Base-by-base conservation (phyloP, 2,797 vertebrate genomes). In the Chanos chanos region DNA sequence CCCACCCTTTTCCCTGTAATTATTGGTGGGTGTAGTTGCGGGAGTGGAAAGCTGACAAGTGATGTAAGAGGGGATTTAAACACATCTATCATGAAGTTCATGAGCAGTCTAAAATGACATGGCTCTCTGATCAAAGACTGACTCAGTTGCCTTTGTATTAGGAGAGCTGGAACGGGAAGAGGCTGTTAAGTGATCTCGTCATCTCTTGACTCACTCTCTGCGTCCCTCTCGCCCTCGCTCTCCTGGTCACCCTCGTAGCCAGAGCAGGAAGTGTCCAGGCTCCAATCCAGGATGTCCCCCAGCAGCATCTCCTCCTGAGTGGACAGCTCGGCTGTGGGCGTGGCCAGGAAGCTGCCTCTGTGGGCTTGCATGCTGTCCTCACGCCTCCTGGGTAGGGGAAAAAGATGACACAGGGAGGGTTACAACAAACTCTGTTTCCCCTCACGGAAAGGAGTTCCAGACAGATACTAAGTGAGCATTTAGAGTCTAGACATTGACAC, bases 181-280 rank as follows among this genome's bases (percentile, higher is more conserved):
- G 41, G 18, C 31, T 16, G 22, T 65, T 12, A 12, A 10, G 33
- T 22, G 37, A 15, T 24, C 31, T 31, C 39, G n/a, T 37, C 19
- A 27, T 9, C 15, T 1, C 18, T 22, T 30, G 5, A 74, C 92
- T 94, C 74, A 97, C 95, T 82, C 0, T 97, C 92, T 2, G 77
- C 86, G 1, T 94, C 93, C 81, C 81, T 91, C 75, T 97, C 95
- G 4, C 87, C 92, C 74, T 96, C 94, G 0, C 94, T 95, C 75
- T 97, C 89, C 37, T 87, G 92, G 77, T 99, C 96, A 0, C 94
- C 96, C 75, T 99, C 96, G 1, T 98, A 99, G 45, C 95, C 97
- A 0, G 96, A 94, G 60, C 89, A 92, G 65, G 92, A 92, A 22
- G 87, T 80, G 73, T 97, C 93, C 68, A 98, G 89, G 78, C 95